Conservation (phyloP, 2,888 invertebrate genomes). For the Rugalucina vietnamica region DNA sequence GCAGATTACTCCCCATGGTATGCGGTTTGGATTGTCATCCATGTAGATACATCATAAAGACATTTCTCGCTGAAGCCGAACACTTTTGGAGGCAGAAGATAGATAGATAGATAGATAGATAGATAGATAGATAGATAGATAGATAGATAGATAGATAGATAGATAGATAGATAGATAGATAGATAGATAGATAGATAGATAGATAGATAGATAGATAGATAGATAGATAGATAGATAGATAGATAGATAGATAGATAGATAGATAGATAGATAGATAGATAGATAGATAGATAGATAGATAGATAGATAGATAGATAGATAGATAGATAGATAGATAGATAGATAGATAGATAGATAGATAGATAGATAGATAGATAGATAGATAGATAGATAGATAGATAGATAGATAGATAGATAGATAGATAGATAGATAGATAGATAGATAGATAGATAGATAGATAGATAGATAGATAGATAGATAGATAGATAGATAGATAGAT, state of each 20-base stretch:
- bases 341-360: background rate
- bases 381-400: background rate
- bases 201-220: background rate
- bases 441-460: background rate
- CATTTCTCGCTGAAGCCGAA: too few relatives aligned
- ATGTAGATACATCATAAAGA: too few relatives aligned
- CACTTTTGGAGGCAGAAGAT: background rate
- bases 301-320: background rate
- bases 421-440: background rate
- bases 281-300: background rate
- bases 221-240: background rate
- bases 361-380: background rate
- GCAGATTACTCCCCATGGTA: too few relatives aligned
- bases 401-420: background rate
- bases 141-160: background rate
- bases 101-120: background rate
- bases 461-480: background rate
- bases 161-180: background rate
- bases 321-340: background rate
- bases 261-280: background rate
- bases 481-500: background rate
- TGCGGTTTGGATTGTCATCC: too few relatives aligned
- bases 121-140: background rate
- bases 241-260: background rate
- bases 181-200: background rate